Evolutionary conservation across 2,113 vertebrate genomes (phyloP), one percentile per base, ranked within the genome.

Genomic region (Anoplopoma fimbria): DNA sequence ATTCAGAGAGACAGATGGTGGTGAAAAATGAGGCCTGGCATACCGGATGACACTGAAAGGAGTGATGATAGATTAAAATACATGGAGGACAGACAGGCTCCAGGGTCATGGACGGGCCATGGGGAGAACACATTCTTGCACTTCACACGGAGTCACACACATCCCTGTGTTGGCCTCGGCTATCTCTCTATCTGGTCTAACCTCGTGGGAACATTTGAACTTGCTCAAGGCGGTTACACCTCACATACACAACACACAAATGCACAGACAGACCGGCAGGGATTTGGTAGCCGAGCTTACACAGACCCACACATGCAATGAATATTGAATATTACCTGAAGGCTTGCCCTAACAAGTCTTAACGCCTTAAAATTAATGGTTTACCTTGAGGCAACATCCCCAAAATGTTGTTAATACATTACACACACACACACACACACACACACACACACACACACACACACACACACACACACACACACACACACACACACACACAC

Each of bases 41-140:
- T 85, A 76, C 58, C 34, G 67, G 81, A 78, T 75, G 92, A 87
- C 84, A 90, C 57, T 74, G 79, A 86, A 74, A 81, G 74, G 83
- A 91, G 86, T 75, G 81, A 88, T 92, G 92, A 91, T 89, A 81
- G 88, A 92, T 91, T 89, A 86, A 87, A 90, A 90, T 74, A 85
- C 90, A 91, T 40, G 17, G 73, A 85, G 89, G 89, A 87, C 87
- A 81, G 90, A 91, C 89, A 89, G 87, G 85, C 85, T 88, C 70
- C 86, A 83, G 91, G 88, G 91, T 93, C 91, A 92, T 25, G 25
- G 80, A 49, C 33, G 73, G 93, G 91, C 82, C 82, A 88, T 23
- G 1, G 79, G 69, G 81, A 82, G 72, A 86, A 85, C 82, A 90
- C 82, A 77, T 77, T 82, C 77, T 74, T 81, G 47, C 76, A 72